Conservation (phyloP, 2,797 vertebrate species). For the Tympanoctomys barrerae region DNA sequence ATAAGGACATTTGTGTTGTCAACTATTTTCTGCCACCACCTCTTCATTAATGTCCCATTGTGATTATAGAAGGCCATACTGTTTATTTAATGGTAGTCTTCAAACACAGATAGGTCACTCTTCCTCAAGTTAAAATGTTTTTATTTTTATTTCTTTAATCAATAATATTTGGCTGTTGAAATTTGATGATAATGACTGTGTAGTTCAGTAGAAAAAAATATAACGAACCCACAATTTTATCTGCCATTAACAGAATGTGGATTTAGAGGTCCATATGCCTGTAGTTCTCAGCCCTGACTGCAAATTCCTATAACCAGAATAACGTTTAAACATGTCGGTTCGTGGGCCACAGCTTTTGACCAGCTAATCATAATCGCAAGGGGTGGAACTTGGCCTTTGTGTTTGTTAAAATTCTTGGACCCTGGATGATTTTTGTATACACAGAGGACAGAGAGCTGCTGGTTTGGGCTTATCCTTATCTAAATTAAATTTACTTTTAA, state of each 20-base stretch:
- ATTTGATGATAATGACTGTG: not conserved
- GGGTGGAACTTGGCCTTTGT: not conserved
- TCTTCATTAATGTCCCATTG: not conserved
- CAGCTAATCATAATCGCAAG: not conserved
- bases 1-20: not conserved
- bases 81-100: slow-evolving; percentile 30
- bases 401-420: not conserved
- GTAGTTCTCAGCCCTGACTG: not conserved
- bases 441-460: not conserved
- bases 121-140: not conserved
- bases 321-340: not conserved
- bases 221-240: not conserved
- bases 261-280: not conserved
- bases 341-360: not conserved
- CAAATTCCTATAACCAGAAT: not conserved
- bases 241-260: slow-evolving; percentile 2
- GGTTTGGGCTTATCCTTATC: slow-evolving; percentile 64
- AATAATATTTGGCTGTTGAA: slow-evolving; percentile 20
- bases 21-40: not conserved
- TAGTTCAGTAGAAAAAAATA: not conserved
- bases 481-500: slow-evolving; percentile 79
- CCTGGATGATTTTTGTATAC: not conserved
- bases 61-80: not conserved
- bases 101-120: not conserved
- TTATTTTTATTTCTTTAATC: slow-evolving; percentile 49